Evolutionary conservation across 2,113 vertebrate genomes (phyloP).

Genomic region (Ranitomeya imitator): DNA sequence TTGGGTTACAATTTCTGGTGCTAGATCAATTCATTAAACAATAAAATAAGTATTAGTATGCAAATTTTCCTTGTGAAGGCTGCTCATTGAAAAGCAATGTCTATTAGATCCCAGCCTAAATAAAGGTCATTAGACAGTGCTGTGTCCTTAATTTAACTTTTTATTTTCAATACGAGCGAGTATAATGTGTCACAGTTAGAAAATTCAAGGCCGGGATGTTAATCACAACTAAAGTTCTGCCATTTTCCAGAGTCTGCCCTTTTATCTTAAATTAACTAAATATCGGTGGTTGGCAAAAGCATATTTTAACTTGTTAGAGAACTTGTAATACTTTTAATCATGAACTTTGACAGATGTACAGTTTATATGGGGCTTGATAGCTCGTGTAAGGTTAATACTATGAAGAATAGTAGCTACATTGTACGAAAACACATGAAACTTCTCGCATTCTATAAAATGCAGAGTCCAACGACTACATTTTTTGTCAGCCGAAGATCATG

Average conservation of each 20-base stretch:
- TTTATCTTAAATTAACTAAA: conserved; percentile 50
- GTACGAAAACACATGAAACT: neutral
- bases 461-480: neutral
- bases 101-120: conserved; percentile 70
- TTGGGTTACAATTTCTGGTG: conserved; percentile 21
- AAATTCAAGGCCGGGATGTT: conserved; percentile 58
- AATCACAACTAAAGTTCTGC: conserved; percentile 44
- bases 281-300: conserved; percentile 16
- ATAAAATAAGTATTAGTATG: conserved; percentile 61
- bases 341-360: conserved; percentile 14
- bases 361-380: neutral
- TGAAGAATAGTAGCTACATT: neutral
- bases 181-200: conserved; percentile 62
- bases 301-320: conserved; percentile 30
- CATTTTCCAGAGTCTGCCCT: conserved; percentile 45
- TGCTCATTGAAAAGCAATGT: conserved; percentile 59
- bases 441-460: neutral
- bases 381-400: neutral
- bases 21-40: conserved; percentile 65
- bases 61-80: conserved; percentile 62
- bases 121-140: conserved; percentile 69
- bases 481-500: conserved; percentile 23
- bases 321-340: conserved; percentile 21
- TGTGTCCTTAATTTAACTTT: conserved; percentile 56
- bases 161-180: conserved; percentile 63